Conservation (phyloP, 2,113 vertebrate genomes). For the Anolis carolinensis region DNA sequence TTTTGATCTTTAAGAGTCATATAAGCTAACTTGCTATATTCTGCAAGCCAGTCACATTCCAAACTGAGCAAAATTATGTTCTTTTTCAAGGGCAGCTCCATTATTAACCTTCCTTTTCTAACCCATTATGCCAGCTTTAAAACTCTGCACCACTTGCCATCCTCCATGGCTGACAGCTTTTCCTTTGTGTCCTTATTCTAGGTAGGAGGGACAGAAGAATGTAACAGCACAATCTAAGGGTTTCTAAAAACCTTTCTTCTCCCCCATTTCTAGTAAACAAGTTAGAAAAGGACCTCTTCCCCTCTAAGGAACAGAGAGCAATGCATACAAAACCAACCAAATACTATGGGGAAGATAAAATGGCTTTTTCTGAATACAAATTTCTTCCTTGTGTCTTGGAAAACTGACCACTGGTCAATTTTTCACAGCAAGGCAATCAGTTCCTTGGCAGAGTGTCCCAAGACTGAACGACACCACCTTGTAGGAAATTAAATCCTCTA, state of each 20-base stretch:
- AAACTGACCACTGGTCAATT: neutral
- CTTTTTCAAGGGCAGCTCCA: constrained; percentile 13
- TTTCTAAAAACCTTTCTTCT: neutral
- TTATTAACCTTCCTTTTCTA: constrained; percentile 24
- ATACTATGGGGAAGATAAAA: neutral
- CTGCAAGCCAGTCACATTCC: constrained; percentile 15
- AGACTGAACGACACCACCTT: neutral
- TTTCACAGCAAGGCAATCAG: constrained; percentile 14
- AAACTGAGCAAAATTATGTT: constrained; percentile 40
- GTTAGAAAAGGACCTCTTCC: neutral
- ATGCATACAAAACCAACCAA: neutral
- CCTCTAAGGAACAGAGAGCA: neutral
- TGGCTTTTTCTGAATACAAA: constrained; percentile 9
- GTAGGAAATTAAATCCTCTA: neutral
- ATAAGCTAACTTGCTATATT: constrained; percentile 10
- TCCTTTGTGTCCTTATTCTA: constrained; percentile 6
- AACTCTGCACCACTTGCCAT: neutral
- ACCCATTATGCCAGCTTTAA: constrained; percentile 9
- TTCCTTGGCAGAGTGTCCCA: neutral
- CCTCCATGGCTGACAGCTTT: constrained; percentile 8
- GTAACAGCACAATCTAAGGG: constrained; percentile 1
- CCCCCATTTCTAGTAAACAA: constrained; percentile 6
- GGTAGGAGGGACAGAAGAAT: neutral
- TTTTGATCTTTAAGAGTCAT: constrained; percentile 13
- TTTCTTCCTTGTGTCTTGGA: neutral